These are phyloP conservation scores for Mamestra brassicae DNA, from an alignment of 2,888 invertebrate genomes.

Conservation along the genomic window DNA sequence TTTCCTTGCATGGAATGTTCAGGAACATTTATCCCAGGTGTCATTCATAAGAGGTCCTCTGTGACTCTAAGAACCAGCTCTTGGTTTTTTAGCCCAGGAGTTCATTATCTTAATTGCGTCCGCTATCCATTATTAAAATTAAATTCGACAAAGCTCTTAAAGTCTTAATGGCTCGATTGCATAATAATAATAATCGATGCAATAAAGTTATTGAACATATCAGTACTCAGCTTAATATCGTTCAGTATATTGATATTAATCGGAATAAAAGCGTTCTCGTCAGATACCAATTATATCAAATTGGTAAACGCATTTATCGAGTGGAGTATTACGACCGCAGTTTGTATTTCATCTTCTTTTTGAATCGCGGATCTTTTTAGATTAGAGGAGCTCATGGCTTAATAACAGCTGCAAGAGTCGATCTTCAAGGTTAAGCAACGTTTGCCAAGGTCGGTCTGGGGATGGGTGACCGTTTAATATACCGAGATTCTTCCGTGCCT, in stretches of 20 bases:
- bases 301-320: conserved; percentile 11
- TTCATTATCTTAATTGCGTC: too few relatives aligned
- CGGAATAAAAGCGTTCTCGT: conserved; percentile 30
- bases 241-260: conserved; percentile 31
- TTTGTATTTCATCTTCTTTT: background rate
- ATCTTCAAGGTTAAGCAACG: too few relatives aligned
- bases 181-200: background rate
- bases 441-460: too few relatives aligned
- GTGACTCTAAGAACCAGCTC: background rate
- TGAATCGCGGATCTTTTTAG: background rate
- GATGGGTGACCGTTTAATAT: too few relatives aligned
- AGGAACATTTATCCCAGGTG: background rate
- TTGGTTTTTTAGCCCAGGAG: background rate
- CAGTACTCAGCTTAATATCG: conserved; percentile 14
- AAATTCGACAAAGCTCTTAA: conserved; percentile 5
- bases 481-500: too few relatives aligned
- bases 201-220: conserved; percentile 29
- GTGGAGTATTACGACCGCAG: background rate
- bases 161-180: background rate
- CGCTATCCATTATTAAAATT: background rate
- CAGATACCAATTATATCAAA: conserved; percentile 1
- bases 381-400: too few relatives aligned
- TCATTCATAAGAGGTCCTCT: background rate
- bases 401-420: too few relatives aligned
- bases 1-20: too few relatives aligned